Evolutionary conservation across 2,888 invertebrate species (phyloP), one percentile per base, ranked within the genome.

Genomic region (Icerya purchasi): DNA sequence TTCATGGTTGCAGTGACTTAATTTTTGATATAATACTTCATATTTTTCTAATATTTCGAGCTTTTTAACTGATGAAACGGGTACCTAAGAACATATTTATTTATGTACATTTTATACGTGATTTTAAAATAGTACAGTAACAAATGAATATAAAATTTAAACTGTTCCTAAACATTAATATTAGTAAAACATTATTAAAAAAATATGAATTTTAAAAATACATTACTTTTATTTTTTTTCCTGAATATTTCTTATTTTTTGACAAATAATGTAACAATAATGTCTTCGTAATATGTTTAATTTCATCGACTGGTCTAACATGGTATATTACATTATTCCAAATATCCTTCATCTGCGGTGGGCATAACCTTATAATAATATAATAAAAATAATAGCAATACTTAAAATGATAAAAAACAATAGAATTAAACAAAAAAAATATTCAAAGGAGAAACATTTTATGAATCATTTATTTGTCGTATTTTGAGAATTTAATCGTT

Each of bases 341-440:
- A 52, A 63, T 61, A 14, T 63, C 63, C 25, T 61, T 58, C 24
- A 60, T 57, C 50, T 61, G 57, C 10, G 63, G 63, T 1, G 63
- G 60, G 18, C 60, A 56, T 20, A 63, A 55, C 18, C 63, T 63
- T 36, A 14, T 14, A 36, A 36, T 36, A 36, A 36, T 36, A 5
- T 14, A 36, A 36, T 14, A 14, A 36, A 36, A 36, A 36, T 36
- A 36, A 36, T 8, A 36, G n/a, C n/a, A n/a, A n/a, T n/a, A n/a
- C n/a, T n/a, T n/a, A n/a, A n/a, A n/a, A n/a, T n/a, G n/a, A n/a
- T n/a, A n/a, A n/a, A n/a, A n/a, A n/a, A n/a, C n/a, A n/a, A n/a
- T n/a, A n/a, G n/a, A n/a, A n/a, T n/a, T n/a, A n/a, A n/a, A n/a
- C n/a, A n/a, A n/a, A n/a, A n/a, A n/a, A n/a, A n/a, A n/a, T n/a